A percentile compares a stretch with the other conserved stretches of the same genome.
phyloP scores from a whole-genome alignment of 2,888 invertebrate genomes.

The Hyalella azteca region DNA sequence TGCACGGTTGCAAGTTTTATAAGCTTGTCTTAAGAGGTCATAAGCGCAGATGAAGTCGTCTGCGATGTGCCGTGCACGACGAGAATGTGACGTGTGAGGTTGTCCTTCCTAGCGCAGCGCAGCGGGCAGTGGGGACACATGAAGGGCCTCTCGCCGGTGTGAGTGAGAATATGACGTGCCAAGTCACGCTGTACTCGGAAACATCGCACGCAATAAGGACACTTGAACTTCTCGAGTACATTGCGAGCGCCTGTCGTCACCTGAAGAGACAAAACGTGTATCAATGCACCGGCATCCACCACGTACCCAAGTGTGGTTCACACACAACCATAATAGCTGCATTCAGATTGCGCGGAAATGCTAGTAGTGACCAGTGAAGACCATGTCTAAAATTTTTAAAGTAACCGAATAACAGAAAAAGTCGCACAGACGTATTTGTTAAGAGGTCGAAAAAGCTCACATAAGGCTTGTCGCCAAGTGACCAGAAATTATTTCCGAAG shows the following conservation, averaged over 20 bases:
- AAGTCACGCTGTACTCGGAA: conserved; percentile 43
- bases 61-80: conserved; percentile 10
- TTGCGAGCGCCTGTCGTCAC: conserved; percentile 21
- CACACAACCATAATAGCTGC: background rate
- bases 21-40: too few relatives aligned
- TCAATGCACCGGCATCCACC: conserved; percentile 13
- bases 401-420: background rate
- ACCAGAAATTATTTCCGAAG: conserved; percentile 1
- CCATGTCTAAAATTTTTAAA: background rate
- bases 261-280: conserved; percentile 23
- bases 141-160: conserved; percentile 57
- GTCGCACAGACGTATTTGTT: too few relatives aligned
- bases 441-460: too few relatives aligned
- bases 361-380: background rate
- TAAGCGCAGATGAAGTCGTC: too few relatives aligned
- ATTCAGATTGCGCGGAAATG: too few relatives aligned
- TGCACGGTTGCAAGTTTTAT: too few relatives aligned
- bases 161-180: conserved; percentile 47
- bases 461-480: too few relatives aligned
- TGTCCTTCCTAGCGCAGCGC: conserved; percentile 50
- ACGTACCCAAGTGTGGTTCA: background rate
- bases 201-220: conserved; percentile 38
- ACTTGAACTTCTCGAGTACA: conserved; percentile 29
- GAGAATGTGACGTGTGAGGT: conserved; percentile 40
- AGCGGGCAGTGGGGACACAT: conserved; percentile 49